Evolutionary conservation across 2,888 invertebrate genomes (phyloP), one percentile per base, ranked within the genome.

Genomic region (Tromatobia lineatoria): DNA sequence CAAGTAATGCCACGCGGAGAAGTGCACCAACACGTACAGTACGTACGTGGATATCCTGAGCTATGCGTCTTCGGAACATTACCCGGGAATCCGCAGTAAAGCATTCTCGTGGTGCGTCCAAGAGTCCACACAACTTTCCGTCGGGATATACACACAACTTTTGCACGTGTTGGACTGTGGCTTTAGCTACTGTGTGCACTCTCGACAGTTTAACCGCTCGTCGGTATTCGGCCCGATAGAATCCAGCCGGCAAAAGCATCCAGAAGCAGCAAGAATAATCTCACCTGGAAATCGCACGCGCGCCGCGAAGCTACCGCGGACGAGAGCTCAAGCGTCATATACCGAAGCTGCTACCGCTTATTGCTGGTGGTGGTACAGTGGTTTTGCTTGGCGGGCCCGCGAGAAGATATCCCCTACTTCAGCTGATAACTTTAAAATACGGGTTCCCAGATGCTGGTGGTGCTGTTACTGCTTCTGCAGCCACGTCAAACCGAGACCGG

Each of bases 31-130:
- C 59, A 13, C 78, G 76, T 80, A 67, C 67, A 57, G 29, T 25
- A 83, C 71, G 77, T 85, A 80, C 85, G 83, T 87, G 75, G 70
- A 82, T 82, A 80, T 85, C 59, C 80, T 86, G 82, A 86, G 85
- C 80, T 75, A 82, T 83, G 79, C 75, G 67, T 80, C 84, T 85
- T 81, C 69, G 81, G 66, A 73, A 87, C 86, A 86, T 86, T 85
- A 85, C 84, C 71, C 84, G 70, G 69, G 85, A 87, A 87, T 83
- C 71, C 84, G 50, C 84, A 54, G 75, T 78, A 69, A 80, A 82
- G 79, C 86, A 87, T 83, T 87, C 85, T 83, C 71, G 57, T 70
- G 77, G 76, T 73, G 79, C 73, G 69, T 80, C 67, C 64, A 23
- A 8, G 38, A 20, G 42, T 70, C 80, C 45, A 18, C 70, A 69